Base-by-base conservation (phyloP, 2,797 vertebrate genomes). In the Cuniculus paca region DNA sequence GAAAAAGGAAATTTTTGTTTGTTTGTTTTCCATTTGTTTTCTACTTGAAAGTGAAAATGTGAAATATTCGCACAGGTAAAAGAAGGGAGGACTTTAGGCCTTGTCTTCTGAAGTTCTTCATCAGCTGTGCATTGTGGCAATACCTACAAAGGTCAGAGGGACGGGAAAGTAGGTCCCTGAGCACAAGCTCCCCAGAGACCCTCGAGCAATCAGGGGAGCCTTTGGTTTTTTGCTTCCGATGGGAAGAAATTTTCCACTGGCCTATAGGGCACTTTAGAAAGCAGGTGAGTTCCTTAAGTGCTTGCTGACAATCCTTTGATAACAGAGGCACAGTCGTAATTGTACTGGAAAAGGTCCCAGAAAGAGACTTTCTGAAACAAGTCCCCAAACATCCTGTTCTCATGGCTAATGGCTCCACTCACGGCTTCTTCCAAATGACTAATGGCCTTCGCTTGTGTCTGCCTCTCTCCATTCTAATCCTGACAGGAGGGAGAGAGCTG, bases 311-410 rank as follows among this genome's bases (percentile, higher is more conserved):
- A 28, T 42, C n/a, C 80, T 94, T n/a, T 93, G 94, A 82, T 74
- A 81, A 54, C 52, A 65, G 80, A 58, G 65, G 79, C 87, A 81
- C 52, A 68, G 60, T 89, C 36, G 19, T 74, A 52, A 81, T 63
- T 89, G 48, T 48, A 50, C 26, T 31, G 80, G 81, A 91, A 75
- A 97, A 92, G 45, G 26, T 92, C 63, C 28, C 39, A 78, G 86
- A 80, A 85, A 72, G 63, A 58, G 72, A 79, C 68, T 94, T 94
- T 96, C 88, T 91, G 78, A 93, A 90, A 95, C 31, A n/a, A 81
- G 63, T 58, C 63, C 72, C 75, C 1, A 83, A 84, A 89, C 70
- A 81, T 63, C 56, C 48, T 85, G 58, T 84, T 85, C 74, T 91
- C 70, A 11, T 61, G 77, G 75, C 36, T 88, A 91, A 93, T 93